Evolutionary conservation across 1,140 invertebrate genomes (phyloP).

Genomic region (Cydia splendana): DNA sequence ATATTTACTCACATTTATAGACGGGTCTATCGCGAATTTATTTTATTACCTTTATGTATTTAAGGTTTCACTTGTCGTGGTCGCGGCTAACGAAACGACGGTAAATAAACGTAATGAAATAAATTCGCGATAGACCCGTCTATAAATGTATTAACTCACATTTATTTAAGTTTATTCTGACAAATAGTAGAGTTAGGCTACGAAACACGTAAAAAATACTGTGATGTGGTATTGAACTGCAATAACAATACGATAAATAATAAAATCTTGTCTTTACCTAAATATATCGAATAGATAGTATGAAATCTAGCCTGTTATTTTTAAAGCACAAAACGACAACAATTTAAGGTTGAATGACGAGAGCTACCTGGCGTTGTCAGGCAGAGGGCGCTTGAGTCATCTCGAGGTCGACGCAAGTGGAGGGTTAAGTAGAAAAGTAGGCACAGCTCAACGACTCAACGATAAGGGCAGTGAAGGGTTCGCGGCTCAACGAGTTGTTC

Average conservation of each 20-base stretch:
- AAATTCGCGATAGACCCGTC: too few relatives aligned
- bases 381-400: constrained; percentile 1
- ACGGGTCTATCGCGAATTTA: too few relatives aligned
- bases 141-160: too few relatives aligned
- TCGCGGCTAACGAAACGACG: too few relatives aligned
- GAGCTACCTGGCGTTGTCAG: background rate
- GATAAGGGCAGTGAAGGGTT: constrained; percentile 11
- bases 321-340: background rate
- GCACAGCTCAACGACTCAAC: background rate
- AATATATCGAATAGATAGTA: background rate
- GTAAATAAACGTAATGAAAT: too few relatives aligned
- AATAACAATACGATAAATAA: background rate
- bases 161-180: too few relatives aligned
- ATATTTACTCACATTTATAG: too few relatives aligned
- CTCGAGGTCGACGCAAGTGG: background rate
- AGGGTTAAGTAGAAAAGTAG: constrained; percentile 25
- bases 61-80: too few relatives aligned
- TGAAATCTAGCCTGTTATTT: background rate
- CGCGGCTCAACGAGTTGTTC: constrained; percentile 1
- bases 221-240: too few relatives aligned
- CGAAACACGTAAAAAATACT: too few relatives aligned
- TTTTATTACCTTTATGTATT: too few relatives aligned
- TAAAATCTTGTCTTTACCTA: background rate
- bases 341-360: background rate
- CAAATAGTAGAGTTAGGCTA: too few relatives aligned